Conservation (phyloP, 2,888 invertebrate genomes). For the Biston betularia region DNA sequence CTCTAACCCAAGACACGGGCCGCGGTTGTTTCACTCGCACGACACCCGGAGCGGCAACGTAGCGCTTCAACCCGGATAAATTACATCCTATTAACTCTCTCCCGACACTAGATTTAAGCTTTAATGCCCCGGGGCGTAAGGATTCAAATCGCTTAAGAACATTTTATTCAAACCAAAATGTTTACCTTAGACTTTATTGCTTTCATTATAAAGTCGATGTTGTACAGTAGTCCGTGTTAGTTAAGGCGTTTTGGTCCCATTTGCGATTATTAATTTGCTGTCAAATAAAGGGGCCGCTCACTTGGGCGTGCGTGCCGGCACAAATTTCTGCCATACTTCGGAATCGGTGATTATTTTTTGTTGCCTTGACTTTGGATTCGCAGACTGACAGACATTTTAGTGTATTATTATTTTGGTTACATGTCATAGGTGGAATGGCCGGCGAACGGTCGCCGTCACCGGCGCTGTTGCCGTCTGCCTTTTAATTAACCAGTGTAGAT, state of each 20-base stretch:
- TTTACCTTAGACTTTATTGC: conserved; percentile 75
- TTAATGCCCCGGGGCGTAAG: conserved; percentile 75
- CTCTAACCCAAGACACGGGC: conserved; percentile 41
- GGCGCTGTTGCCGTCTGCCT: conserved; percentile 49
- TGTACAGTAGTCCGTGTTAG: conserved; percentile 64
- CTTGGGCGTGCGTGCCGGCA: conserved; percentile 85
- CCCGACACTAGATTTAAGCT: conserved; percentile 82
- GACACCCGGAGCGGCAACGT: conserved; percentile 80
- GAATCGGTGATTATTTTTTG: conserved; percentile 84
- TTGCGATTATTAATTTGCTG: conserved; percentile 84
- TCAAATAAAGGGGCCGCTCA: conserved; percentile 86
- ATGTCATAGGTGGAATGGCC: conserved; percentile 62
- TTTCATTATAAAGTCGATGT: conserved; percentile 75
- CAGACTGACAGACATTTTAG: conserved; percentile 79
- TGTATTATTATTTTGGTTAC: conserved; percentile 69
- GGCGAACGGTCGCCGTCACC: conserved; percentile 33
- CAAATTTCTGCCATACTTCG: conserved; percentile 85
- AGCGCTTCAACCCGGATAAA: conserved; percentile 82
- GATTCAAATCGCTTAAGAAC: conserved; percentile 81
- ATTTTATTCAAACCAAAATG: conserved; percentile 64
- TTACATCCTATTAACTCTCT: conserved; percentile 84
- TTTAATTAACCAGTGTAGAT: conserved; percentile 66
- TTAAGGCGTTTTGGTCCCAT: conserved; percentile 75
- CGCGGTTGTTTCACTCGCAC: conserved; percentile 67
- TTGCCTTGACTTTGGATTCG: conserved; percentile 78